phyloP scores from a whole-genome alignment of 2,797 vertebrate genomes.

The Capromys pilorides region DNA sequence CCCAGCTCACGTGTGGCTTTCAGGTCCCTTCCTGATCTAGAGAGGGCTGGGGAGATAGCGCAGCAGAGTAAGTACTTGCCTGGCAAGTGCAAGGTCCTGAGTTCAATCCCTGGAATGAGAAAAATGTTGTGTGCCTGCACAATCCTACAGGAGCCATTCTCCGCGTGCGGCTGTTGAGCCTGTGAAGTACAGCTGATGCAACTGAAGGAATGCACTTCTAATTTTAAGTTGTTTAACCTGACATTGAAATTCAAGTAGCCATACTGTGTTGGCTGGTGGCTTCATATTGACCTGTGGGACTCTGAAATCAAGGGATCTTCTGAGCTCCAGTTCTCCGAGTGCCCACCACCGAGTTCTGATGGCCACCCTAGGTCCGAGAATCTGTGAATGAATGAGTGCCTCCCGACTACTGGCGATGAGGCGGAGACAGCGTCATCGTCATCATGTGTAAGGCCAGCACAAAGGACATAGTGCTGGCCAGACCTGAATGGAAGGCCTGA shows the following conservation, averaged over 20 bases:
- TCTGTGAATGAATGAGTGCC: neutral
- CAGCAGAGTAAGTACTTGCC: no score
- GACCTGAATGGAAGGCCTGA: neutral
- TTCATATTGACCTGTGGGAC: neutral
- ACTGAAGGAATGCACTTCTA: neutral
- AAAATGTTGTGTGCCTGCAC: neutral
- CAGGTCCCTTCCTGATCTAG: neutral
- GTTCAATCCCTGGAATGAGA: neutral
- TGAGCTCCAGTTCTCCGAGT: neutral
- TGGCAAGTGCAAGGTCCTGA: no score
- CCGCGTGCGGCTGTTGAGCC: neutral
- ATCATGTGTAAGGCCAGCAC: neutral
- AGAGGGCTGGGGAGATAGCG: no score
- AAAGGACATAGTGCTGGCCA: neutral
- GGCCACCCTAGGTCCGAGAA: neutral
- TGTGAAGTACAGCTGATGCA: neutral
- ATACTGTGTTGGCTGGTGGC: neutral
- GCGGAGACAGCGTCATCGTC: neutral
- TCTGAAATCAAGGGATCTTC: neutral
- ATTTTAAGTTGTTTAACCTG: conserved; percentile 37
- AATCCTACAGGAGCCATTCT: neutral
- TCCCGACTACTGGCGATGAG: neutral
- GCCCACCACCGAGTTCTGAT: neutral
- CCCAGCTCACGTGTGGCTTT: neutral
- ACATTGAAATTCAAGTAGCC: neutral